Base-by-base conservation (phyloP, 2,797 vertebrate genomes). In the Holocentrus rufus region DNA sequence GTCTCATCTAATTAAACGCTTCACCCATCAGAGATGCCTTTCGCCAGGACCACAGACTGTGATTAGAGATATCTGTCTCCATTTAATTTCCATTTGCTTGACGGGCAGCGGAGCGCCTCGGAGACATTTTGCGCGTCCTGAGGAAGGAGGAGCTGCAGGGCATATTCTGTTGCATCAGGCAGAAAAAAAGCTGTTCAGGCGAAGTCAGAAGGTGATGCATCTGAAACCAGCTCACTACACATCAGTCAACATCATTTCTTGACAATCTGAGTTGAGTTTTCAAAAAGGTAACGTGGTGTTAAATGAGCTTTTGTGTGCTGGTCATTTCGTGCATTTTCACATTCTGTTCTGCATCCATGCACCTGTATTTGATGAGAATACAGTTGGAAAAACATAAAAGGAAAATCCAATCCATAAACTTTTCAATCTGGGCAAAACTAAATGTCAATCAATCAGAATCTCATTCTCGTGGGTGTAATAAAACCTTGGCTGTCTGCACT, bases 41-140 rank as follows among this genome's bases (percentile, higher is more conserved):
- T 78, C 69, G 68, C 79, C n/a, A 18, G 64, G 75, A 71, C 59
- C 61, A 71, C 68, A 75, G 80, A 72, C 52, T 65, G 65, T 82
- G 82, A 87, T 84, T 82, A 73, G 57, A 74, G 64, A 83, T 59
- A 85, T 87, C 71, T 72, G 79, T 90, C 84, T 90, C 75, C 63
- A 89, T 89, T 91, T 86, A 44, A 79, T 81, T 81, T 83, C 84
- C 80, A 88, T 90, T 92, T 85, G 84, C 74, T 72, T 82, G 69
- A 80, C 67, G 66, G 74, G 61, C 71, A 75, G 69, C 64, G 77
- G 69, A 79, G 58, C 58, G 58, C 72, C 31, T 67, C 69, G 68
- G 68, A 56, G 50, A 74, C 57, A 77, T 69, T 46, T 69, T 82
- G 71, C 67, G 70, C 68, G 72, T 52, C 61, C 57, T 47, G 69